Evolutionary conservation across 2,888 invertebrate genomes (phyloP).

Genomic region (Strigamia transsilvanica): DNA sequence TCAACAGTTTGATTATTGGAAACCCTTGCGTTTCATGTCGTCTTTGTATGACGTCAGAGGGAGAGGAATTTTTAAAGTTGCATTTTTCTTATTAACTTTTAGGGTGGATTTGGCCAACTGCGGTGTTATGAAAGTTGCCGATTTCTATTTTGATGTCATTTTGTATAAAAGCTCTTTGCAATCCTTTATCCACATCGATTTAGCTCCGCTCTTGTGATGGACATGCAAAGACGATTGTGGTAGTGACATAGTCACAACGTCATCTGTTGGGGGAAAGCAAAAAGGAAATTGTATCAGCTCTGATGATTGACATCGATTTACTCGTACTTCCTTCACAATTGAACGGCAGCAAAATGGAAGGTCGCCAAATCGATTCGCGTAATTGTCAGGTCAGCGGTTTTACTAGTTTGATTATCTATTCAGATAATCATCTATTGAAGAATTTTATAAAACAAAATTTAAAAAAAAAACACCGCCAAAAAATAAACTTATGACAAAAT

Average conservation of each 20-base stretch:
- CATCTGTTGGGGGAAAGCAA: neutral
- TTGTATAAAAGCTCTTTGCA: neutral
- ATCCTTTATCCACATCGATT: neutral
- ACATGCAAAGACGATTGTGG: constrained; percentile 12
- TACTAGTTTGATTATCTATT: constrained; percentile 23
- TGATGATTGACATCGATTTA: constrained; percentile 47
- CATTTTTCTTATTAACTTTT: neutral
- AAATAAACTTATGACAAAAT: too few species aligned
- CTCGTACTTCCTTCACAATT: constrained; percentile 38
- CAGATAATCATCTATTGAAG: neutral
- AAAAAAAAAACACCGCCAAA: neutral
- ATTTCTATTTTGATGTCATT: neutral
- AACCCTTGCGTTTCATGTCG: neutral
- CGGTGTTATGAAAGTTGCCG: neutral
- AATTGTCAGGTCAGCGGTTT: constrained; percentile 40
- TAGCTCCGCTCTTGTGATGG: neutral
- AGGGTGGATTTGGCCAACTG: too few species aligned
- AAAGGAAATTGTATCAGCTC: constrained; percentile 46
- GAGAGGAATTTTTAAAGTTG: neutral
- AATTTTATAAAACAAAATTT: neutral
- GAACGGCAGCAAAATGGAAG: constrained; percentile 13
- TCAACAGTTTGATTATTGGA: constrained; percentile 8
- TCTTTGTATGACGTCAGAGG: neutral
- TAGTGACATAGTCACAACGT: constrained; percentile 4
- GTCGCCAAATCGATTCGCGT: constrained; percentile 25